Evolutionary conservation across 2,888 invertebrate species (phyloP).

Genomic region (Hybos culiciformis): DNA sequence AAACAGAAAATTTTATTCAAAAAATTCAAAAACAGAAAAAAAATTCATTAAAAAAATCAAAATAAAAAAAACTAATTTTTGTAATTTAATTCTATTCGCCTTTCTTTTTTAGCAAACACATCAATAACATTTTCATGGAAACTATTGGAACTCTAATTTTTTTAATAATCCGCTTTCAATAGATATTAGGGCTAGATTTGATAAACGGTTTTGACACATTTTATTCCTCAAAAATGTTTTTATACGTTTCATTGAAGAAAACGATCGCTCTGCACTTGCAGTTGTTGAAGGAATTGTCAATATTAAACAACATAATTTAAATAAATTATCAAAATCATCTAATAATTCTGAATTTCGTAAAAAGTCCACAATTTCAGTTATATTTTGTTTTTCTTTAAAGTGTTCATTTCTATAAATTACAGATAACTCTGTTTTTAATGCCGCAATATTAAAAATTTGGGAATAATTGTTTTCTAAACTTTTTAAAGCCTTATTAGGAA

Average conservation of each 20-base stretch:
- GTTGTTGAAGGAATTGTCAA: background rate
- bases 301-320: background rate
- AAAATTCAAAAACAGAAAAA: too few species aligned
- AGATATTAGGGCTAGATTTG: constrained; percentile 3
- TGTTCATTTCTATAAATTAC: background rate
- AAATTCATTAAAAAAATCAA: too few species aligned
- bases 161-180: background rate
- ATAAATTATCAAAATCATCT: background rate
- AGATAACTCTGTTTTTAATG: constrained; percentile 1
- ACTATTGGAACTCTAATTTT: too few species aligned
- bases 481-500: background rate
- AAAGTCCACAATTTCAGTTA: background rate
- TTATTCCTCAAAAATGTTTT: constrained; percentile 2
- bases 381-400: background rate
- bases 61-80: too few species aligned
- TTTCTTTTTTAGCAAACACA: too few species aligned
- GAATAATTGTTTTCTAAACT: background rate
- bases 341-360: background rate
- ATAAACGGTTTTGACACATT: background rate
- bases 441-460: background rate
- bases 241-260: constrained; percentile 1
- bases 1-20: too few species aligned
- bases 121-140: too few species aligned
- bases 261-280: background rate
- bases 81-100: too few species aligned